These are phyloP conservation scores for Choreutis nemorana DNA, from an alignment of 2,888 invertebrate genomes.

Conservation along the genomic window DNA sequence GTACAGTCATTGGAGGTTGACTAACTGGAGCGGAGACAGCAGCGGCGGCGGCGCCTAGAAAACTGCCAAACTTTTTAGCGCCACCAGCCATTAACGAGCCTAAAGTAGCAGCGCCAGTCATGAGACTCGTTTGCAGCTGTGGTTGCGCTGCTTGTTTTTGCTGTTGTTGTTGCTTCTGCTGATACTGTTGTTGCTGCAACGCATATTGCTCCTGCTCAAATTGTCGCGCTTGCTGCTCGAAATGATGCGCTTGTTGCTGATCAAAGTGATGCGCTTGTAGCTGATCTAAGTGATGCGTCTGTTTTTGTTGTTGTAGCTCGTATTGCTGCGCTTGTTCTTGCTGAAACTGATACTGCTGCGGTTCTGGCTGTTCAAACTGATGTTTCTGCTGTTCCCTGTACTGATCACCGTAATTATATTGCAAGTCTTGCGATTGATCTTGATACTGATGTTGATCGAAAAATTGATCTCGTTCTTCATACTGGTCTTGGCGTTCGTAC, in stretches of 20 bases:
- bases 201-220: slow-evolving; percentile 21
- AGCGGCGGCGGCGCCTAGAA: slow-evolving; percentile 58
- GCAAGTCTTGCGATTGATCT: slow-evolving; percentile 18
- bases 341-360: slow-evolving; percentile 20
- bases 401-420: slow-evolving; percentile 18
- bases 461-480: slow-evolving; percentile 4
- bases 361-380: slow-evolving; percentile 17
- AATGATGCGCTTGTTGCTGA: slow-evolving; percentile 23
- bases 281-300: slow-evolving; percentile 20
- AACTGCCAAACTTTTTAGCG: slow-evolving; percentile 56
- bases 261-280: slow-evolving; percentile 18
- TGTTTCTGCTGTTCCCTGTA: slow-evolving; percentile 9
- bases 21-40: slow-evolving; percentile 26
- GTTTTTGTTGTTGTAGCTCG: slow-evolving; percentile 18
- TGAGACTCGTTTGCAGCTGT: slow-evolving; percentile 45
- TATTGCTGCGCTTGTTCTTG: slow-evolving; percentile 23
- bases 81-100: slow-evolving; percentile 61
- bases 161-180: slow-evolving; percentile 33
- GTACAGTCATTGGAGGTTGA: slow-evolving; percentile 24
- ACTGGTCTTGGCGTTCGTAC: slow-evolving; percentile 16
- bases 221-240: slow-evolving; percentile 18
- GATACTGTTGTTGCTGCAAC: slow-evolving; percentile 24
- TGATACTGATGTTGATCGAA: slow-evolving; percentile 15
- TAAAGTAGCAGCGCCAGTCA: slow-evolving; percentile 55
- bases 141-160: slow-evolving; percentile 42